Base-by-base conservation (phyloP, 2,888 invertebrate species). In the Rhingia campestris region DNA sequence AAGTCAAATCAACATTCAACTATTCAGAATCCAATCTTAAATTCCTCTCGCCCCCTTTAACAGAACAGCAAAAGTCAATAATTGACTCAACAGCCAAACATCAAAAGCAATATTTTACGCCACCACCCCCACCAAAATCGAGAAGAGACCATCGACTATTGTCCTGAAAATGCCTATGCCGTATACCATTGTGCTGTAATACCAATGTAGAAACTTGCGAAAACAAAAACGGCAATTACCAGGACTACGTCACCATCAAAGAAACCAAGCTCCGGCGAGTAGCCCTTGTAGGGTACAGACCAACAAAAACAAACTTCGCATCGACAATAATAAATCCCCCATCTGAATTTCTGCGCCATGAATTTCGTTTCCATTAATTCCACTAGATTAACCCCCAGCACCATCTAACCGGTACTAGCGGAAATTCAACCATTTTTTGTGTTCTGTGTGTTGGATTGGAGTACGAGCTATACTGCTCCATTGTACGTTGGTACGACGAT, bases 311-410 rank as follows among this genome's bases (percentile, higher is more conserved):
- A 67, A 73, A 74, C 77, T 74, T 70, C 45, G 58, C 56, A 70
- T 59, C 76, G 70, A 61, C 77, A 82, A 74, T 74, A 75, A 82
- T 86, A 77, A 82, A 82, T 86, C 79, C 74, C 74, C 74, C 75
- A 88, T 87, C 86, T 74, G 81, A 87, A 86, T 91, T 91, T 91
- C 91, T 90, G 90, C 89, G 88, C 89, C 91, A 91, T 91, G 90
- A 91, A 91, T 90, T 91, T 88, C 89, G 89, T 88, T 90, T 90
- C 90, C 90, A 91, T 91, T 91, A 91, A 89, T 91, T 91, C 91
- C 91, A 90, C 90, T 89, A 90, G 89, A 91, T 91, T 91, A 90
- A 91, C 89, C 90, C 87, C 87, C 88, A 89, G 89, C 90, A 90
- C 90, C 91, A 89, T 89, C 89, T 87, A 89, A 88, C 88, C 88